Evolutionary conservation across 2,888 invertebrate genomes (phyloP).

Genomic region (Habroteleia sp.): DNA sequence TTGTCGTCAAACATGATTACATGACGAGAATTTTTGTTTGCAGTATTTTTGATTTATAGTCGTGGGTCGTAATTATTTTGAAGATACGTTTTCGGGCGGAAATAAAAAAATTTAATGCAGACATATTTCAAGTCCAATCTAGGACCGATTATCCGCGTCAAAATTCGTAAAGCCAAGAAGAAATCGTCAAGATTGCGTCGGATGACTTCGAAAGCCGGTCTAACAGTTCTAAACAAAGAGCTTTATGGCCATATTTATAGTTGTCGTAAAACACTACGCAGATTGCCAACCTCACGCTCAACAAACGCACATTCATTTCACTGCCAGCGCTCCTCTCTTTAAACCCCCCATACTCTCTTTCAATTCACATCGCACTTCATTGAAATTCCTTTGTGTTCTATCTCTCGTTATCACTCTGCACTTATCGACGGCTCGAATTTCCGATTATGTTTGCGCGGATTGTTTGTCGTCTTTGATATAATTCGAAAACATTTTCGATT

Average conservation of each 20-base stretch:
- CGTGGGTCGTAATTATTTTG: constrained; percentile 13
- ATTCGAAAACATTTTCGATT: constrained; percentile 5
- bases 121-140: constrained; percentile 35
- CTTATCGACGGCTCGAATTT: constrained; percentile 22
- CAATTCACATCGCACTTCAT: constrained; percentile 46
- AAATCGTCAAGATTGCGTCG: constrained; percentile 37
- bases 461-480: constrained; percentile 10
- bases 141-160: constrained; percentile 37
- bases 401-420: constrained; percentile 53
- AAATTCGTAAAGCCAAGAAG: constrained; percentile 41
- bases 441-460: constrained; percentile 18
- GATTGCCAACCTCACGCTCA: constrained; percentile 77
- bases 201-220: constrained; percentile 75
- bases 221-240: constrained; percentile 74
- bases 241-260: constrained; percentile 80
- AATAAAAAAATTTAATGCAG: constrained; percentile 19
- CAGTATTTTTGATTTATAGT: constrained; percentile 1
- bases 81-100: constrained; percentile 4
- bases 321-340: constrained; percentile 55
- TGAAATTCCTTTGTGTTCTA: constrained; percentile 59
- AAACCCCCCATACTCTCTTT: constrained; percentile 53
- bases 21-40: too few species aligned
- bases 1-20: too few species aligned
- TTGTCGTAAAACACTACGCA: constrained; percentile 80
- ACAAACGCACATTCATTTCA: constrained; percentile 66